Evolutionary conservation across 2,113 vertebrate species (phyloP), one percentile per base, ranked within the genome.

Genomic region (Dicentrarchus labrax): DNA sequence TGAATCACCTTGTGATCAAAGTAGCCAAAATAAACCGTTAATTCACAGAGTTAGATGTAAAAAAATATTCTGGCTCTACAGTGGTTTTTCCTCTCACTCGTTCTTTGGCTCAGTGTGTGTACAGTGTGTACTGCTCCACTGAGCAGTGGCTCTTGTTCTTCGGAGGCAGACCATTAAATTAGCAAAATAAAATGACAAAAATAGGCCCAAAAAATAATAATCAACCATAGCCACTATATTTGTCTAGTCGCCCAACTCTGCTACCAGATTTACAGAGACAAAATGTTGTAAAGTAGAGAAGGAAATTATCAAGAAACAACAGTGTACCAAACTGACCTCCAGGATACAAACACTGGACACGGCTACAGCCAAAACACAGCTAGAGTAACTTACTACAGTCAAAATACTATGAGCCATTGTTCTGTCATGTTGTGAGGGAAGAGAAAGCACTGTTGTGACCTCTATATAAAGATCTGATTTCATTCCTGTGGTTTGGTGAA

Each of bases 401-500:
- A 39, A 6, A 38, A 15, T 12, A 51, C 47, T 59, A 10, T 2
- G 0, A 38, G 67, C 59, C 65, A 48, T 61, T 39, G 57, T 66
- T 54, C 41, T 24, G 45, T 68, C 9, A 10, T 17, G 70, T 19
- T 45, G 56, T 70, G 51, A 75, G 9, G 15, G 16, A 4, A 21
- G 12, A 47, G 22, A 43, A 12, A 38, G 61, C 41, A 1, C 11
- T 11, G 62, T 17, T 24, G 17, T 54, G 43, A 76, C 36, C 16
- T 8, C 78, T 76, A 61, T 62, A 51, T 41, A 78, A 43, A 67
- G 53, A 72, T 82, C 59, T 8, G 47, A 83, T 2, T 66, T 43
- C n/a, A 8, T 15, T 50, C 57, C 78, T 79, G 71, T 12, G 54
- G 75, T 72, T 50, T 75, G 57, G n/a, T 64, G 45, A 86, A 65